phyloP scores from a whole-genome alignment of 2,888 invertebrate genomes.

The Heliconius ethilla region DNA sequence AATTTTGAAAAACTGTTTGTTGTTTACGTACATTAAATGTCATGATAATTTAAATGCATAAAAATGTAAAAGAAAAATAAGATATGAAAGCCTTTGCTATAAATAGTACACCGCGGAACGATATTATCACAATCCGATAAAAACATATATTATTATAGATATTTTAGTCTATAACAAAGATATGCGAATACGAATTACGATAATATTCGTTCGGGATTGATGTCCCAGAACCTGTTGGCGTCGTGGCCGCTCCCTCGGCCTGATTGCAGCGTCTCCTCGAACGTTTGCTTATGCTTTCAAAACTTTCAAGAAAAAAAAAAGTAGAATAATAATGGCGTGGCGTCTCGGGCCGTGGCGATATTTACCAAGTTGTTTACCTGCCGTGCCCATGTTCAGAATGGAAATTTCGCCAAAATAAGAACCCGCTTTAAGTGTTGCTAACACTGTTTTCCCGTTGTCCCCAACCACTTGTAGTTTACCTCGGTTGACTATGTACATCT shows the following conservation, averaged over 20 bases:
- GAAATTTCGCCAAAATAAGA: slow-evolving; percentile 99
- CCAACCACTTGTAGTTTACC: slow-evolving; percentile 97
- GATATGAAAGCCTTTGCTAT: slow-evolving; percentile 68
- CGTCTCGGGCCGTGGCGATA: slow-evolving; percentile 86
- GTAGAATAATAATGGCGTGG: slow-evolving; percentile 80
- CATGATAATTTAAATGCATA: slow-evolving; percentile 54
- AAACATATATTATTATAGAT: neutral
- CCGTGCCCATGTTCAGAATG: slow-evolving; percentile 99
- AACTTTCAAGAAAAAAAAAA: slow-evolving; percentile 72
- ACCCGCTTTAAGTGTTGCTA: slow-evolving; percentile 98
- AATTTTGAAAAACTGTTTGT: slow-evolving; percentile 39
- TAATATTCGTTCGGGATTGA: slow-evolving; percentile 59
- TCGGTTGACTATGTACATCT: slow-evolving; percentile 99
- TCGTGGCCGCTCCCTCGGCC: slow-evolving; percentile 80
- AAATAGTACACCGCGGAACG: slow-evolving; percentile 53
- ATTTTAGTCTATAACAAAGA: slow-evolving; percentile 28
- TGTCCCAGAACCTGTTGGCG: slow-evolving; percentile 80
- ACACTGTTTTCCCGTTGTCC: slow-evolving; percentile 96
- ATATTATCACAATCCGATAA: slow-evolving; percentile 56
- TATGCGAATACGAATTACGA: slow-evolving; percentile 53
- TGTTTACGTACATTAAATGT: slow-evolving; percentile 29
- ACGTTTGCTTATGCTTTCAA: slow-evolving; percentile 71
- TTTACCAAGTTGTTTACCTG: slow-evolving; percentile 98
- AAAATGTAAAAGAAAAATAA: slow-evolving; percentile 54
- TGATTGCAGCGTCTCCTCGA: slow-evolving; percentile 81